Evolutionary conservation across 1,140 invertebrate species (phyloP).

Genomic region (Drosophila bipectinata): DNA sequence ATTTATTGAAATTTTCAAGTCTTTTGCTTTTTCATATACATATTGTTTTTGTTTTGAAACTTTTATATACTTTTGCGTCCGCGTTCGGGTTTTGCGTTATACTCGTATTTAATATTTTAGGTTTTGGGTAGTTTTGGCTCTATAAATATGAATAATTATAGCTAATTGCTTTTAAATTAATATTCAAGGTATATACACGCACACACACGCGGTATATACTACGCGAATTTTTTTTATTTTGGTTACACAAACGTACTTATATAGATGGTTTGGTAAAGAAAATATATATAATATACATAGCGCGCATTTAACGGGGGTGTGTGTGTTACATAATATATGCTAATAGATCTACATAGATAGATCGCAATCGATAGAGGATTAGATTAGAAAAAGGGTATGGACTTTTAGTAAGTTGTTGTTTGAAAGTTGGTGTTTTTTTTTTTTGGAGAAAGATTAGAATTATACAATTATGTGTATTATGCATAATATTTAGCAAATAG

Average conservation of each 20-base stretch:
- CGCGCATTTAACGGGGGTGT: slow-evolving; percentile 26
- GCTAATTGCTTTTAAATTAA: slow-evolving; percentile 81
- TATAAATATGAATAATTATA: slow-evolving; percentile 81
- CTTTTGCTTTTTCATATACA: slow-evolving; percentile 77
- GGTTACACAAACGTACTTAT: slow-evolving; percentile 56
- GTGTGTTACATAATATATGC: slow-evolving; percentile 11
- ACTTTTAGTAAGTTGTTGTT: too few species aligned
- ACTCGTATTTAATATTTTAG: slow-evolving; percentile 73
- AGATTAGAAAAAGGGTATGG: slow-evolving; percentile 48
- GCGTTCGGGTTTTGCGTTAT: slow-evolving; percentile 39
- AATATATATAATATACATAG: slow-evolving; percentile 68
- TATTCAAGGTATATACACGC: slow-evolving; percentile 70
- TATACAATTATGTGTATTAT: slow-evolving; percentile 25
- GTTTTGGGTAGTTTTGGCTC: slow-evolving; percentile 80
- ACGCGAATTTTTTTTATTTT: slow-evolving; percentile 40
- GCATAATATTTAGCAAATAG: slow-evolving; percentile 42
- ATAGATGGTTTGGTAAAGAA: slow-evolving; percentile 35
- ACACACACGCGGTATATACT: slow-evolving; percentile 45
- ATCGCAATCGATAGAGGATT: slow-evolving; percentile 50
- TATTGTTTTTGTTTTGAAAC: slow-evolving; percentile 42
- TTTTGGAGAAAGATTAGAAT: slow-evolving; percentile 36
- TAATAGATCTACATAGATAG: slow-evolving; percentile 56
- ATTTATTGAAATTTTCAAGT: slow-evolving; percentile 82
- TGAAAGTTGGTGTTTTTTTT: slow-evolving; percentile 29
- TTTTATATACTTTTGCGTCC: slow-evolving; percentile 45